Evolutionary conservation across 2,797 vertebrate genomes (phyloP).

Genomic region (Neosilurus mollespiculum): DNA sequence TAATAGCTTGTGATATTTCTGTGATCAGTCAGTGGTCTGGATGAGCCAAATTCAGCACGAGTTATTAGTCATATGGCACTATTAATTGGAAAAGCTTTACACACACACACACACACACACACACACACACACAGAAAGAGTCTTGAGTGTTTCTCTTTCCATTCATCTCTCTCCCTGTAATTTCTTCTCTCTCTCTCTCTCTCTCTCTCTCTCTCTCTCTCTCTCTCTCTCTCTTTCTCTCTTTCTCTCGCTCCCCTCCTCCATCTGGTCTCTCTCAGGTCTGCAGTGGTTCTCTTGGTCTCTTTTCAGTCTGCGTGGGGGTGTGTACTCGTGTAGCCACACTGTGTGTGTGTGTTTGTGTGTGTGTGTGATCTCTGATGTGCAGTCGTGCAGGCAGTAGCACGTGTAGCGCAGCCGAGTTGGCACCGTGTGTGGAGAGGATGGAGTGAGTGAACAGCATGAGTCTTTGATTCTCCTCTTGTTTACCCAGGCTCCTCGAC

Average conservation of each 20-base stretch:
- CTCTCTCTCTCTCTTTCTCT: not conserved
- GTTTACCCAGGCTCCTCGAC: not conserved
- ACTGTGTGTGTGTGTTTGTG: not conserved
- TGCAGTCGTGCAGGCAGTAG: not conserved
- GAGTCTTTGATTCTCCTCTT: not conserved
- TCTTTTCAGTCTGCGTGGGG: conserved; percentile 24
- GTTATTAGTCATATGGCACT: not conserved
- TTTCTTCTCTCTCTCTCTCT: not conserved
- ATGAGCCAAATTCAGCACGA: not conserved
- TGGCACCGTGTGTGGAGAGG: conserved; percentile 10
- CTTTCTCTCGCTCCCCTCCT: not conserved
- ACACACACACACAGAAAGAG: not conserved
- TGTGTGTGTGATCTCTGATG: not conserved
- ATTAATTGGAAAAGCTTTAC: not conserved
- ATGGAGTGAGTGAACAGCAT: not conserved
- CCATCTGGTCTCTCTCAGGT: not conserved
- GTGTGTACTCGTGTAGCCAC: not conserved
- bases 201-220: not conserved
- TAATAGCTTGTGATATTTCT: not conserved
- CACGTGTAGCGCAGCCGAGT: not conserved
- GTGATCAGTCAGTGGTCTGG: not conserved
- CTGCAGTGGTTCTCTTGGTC: not conserved
- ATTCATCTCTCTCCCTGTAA: not conserved
- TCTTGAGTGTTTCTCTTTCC: not conserved
- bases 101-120: not conserved